Evolutionary conservation across 2,888 invertebrate species (phyloP), one percentile per base, ranked within the genome.

Genomic region (Leptinotarsa rubiginosa): DNA sequence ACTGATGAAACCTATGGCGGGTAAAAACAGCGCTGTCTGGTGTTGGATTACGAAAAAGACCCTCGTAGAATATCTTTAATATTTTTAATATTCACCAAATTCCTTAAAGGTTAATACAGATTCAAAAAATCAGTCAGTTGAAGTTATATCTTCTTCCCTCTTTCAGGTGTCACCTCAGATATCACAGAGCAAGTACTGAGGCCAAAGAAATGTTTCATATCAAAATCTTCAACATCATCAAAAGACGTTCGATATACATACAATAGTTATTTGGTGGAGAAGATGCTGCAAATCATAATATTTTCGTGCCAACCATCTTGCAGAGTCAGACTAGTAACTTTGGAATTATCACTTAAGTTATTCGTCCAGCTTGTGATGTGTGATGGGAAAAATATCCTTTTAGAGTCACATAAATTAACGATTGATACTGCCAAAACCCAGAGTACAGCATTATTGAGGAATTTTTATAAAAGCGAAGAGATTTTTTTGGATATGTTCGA

Each of bases 401-500:
- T 90, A 70, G 95, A 95, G 78, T 87, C 90, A 20, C 94, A 94
- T 85, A 89, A 93, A 79, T 91, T 92, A 50, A 88, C 91, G 82
- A 89, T 95, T 80, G 91, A 95, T 87, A 88, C 93, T 84, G 93
- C 94, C 4, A 91, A 92, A 81, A 93, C 94, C 84, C 94, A 95
- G 85, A 95, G 96, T 80, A 96, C 96, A 69, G 92, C 95, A 0
- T 90, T 96, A 47, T 91, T 98, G 16, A 90, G 96, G 66, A 97
- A 96, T 89, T 97, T 96, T 88, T 98, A 97, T 88, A 98, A 97
- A 91, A 96, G 96, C 82, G 98, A 99, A 89, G 98, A 99, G 85
- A 97, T 99, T 83, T 99, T 99, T 89, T 89, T 99, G 74, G 99
- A 99, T 87, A 95, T 99, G 92, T 99, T 99, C 87, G 99, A 99